These are phyloP conservation scores for Chiloscyllium plagiosum DNA, from an alignment of 2,113 vertebrate genomes.

Conservation along the genomic window DNA sequence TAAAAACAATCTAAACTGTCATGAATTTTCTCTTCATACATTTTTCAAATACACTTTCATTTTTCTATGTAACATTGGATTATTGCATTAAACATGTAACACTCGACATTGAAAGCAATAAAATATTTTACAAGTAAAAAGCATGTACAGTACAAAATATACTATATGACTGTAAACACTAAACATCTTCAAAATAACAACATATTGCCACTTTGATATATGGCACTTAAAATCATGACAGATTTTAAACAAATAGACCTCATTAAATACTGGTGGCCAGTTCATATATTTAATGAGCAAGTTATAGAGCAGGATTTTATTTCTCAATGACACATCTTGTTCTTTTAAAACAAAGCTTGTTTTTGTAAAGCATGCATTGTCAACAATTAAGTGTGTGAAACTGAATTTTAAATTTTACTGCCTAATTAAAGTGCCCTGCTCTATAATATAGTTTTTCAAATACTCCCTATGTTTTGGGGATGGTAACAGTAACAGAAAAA, in stretches of 20 bases:
- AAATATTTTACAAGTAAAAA: conserved; percentile 15
- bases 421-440: neutral
- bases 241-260: conserved; percentile 42
- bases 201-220: conserved; percentile 39
- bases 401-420: neutral
- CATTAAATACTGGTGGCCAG: conserved; percentile 10
- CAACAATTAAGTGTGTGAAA: neutral
- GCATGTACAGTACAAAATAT: conserved; percentile 35
- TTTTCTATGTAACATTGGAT: conserved; percentile 6
- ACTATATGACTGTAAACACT: conserved; percentile 40
- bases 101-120: neutral
- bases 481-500: conserved; percentile 3
- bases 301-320: neutral
- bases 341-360: neutral
- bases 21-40: conserved; percentile 6
- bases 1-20: neutral
- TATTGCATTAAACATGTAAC: neutral
- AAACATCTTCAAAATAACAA: conserved; percentile 36
- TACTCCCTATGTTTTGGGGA: conserved; percentile 20
- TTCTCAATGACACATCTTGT: neutral
- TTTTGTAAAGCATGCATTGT: neutral
- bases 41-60: neutral
- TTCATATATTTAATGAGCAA: neutral
- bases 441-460: neutral
- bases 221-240: conserved; percentile 59